Evolutionary conservation across 2,888 invertebrate genomes (phyloP), one percentile per base, ranked within the genome.

Genomic region (Trichogramma evanescens): DNA sequence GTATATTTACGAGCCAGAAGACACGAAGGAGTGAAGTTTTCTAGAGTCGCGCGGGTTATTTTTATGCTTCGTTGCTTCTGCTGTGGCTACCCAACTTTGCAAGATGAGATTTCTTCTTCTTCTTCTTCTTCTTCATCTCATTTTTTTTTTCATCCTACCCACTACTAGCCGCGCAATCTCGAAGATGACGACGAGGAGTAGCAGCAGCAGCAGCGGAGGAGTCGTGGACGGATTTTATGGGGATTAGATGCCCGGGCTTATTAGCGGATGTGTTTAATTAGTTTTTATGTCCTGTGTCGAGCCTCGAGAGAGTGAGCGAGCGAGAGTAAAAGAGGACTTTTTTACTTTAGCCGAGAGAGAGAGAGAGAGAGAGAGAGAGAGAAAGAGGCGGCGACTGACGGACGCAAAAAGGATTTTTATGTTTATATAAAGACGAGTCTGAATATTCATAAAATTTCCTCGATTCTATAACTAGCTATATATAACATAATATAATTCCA

Each of bases 341-440:
- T 41, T 49, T 48, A 50, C 48, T 64, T 64, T 63, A 62, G 45
- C 52, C 55, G 62, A 55, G 58, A 62, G 59, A 60, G 63, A 61
- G 56, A 62, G 60, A 62, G 50, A 43, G 40, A 13, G 52, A 66
- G 64, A 60, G 61, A 63, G 64, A 66, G 66, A 69, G 68, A 45
- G 44, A 58, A 52, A 58, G 48, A 53, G 53, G 56, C 46, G 65
- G 65, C 67, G 65, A 62, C 50, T 42, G 63, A 41, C 26, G 26
- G 26, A 26, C 26, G 26, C 26, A 26, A 26, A 26, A 26, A 26
- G 26, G 26, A 26, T 26, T 26, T 26, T 26, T 26, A 26, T 26
- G 26, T 26, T 26, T 26, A 26, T 26, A 26, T 26, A 26, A 26
- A 26, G 26, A 26, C 26, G 26, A 26, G 26, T 26, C 26, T 26